Evolutionary conservation across 1,140 invertebrate genomes (phyloP).

Genomic region (Centruroides sculpturatus): DNA sequence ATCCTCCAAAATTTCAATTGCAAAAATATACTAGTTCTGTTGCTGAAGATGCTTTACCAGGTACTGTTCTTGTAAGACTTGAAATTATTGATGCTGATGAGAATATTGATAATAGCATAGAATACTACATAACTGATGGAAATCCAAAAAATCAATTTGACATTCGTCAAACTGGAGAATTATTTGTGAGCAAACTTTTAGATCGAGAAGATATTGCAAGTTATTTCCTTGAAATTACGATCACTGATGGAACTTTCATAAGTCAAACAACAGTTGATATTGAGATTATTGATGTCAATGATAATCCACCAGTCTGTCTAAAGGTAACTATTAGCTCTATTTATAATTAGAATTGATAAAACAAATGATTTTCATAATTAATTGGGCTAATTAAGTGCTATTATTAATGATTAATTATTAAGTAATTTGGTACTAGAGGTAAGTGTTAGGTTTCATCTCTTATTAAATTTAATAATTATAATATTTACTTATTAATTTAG

Average conservation of each 20-base stretch:
- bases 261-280: constrained; percentile 51
- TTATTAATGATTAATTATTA: too few relatives aligned
- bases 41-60: constrained; percentile 49
- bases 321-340: constrained; percentile 3
- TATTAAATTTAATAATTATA: too few relatives aligned
- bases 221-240: constrained; percentile 55
- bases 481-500: too few relatives aligned
- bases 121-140: constrained; percentile 19
- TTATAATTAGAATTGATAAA: too few relatives aligned
- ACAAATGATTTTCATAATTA: too few relatives aligned
- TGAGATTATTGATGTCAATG: constrained; percentile 67
- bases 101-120: constrained; percentile 2
- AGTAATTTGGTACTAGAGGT: too few relatives aligned
- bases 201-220: constrained; percentile 31
- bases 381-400: too few relatives aligned
- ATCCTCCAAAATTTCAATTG: constrained; percentile 58
- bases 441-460: too few relatives aligned
- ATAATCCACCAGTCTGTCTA: constrained; percentile 49
- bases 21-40: constrained; percentile 49
- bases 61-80: constrained; percentile 53
- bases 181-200: constrained; percentile 26
- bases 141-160: constrained; percentile 21
- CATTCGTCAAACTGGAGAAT: constrained; percentile 28
- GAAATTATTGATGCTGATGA: constrained; percentile 19
- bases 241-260: constrained; percentile 71